Evolutionary conservation across 1,140 invertebrate genomes (phyloP).

Genomic region (silkworm (Bombyx mori)): DNA sequence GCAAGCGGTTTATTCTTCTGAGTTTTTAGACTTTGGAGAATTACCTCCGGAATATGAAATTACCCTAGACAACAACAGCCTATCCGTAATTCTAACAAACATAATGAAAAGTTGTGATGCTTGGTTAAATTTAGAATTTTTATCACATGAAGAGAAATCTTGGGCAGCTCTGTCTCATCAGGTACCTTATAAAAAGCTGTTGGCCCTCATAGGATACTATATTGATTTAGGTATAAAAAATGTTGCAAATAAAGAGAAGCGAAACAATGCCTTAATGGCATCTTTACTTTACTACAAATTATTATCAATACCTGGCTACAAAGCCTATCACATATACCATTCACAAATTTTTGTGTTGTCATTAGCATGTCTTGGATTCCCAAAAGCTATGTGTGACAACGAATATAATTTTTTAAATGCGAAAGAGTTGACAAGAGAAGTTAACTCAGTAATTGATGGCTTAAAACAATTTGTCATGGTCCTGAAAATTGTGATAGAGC

Average conservation of each 20-base stretch:
- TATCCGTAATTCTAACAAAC: slow-evolving; percentile 25
- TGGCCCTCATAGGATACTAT: slow-evolving; percentile 46
- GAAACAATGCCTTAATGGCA: slow-evolving; percentile 46
- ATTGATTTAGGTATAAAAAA: slow-evolving; percentile 52
- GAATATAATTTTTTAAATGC: slow-evolving; percentile 42
- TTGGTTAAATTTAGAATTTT: slow-evolving; percentile 25
- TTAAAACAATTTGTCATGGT: slow-evolving; percentile 38
- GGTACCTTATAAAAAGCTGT: slow-evolving; percentile 38
- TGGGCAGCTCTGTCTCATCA: slow-evolving; percentile 43
- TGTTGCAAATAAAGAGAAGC: slow-evolving; percentile 32
- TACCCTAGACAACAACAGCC: slow-evolving; percentile 26
- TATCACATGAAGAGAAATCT: slow-evolving; percentile 32
- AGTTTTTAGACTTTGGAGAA: slow-evolving; percentile 52
- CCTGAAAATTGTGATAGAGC: slow-evolving; percentile 32
- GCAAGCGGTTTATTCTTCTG: slow-evolving; percentile 37
- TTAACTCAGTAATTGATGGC: slow-evolving; percentile 42
- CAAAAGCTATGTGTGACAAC: slow-evolving; percentile 46
- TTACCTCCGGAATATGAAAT: slow-evolving; percentile 45
- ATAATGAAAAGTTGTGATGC: slow-evolving; percentile 28
- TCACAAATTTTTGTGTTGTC: slow-evolving; percentile 60
- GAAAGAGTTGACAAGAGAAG: slow-evolving; percentile 38
- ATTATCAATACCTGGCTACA: slow-evolving; percentile 50
- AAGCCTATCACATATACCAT: slow-evolving; percentile 58
- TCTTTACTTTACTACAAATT: slow-evolving; percentile 52
- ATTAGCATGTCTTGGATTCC: slow-evolving; percentile 44